Base-by-base conservation (phyloP, 2,888 invertebrate species). In the Caenorhabditis doughertyi region DNA sequence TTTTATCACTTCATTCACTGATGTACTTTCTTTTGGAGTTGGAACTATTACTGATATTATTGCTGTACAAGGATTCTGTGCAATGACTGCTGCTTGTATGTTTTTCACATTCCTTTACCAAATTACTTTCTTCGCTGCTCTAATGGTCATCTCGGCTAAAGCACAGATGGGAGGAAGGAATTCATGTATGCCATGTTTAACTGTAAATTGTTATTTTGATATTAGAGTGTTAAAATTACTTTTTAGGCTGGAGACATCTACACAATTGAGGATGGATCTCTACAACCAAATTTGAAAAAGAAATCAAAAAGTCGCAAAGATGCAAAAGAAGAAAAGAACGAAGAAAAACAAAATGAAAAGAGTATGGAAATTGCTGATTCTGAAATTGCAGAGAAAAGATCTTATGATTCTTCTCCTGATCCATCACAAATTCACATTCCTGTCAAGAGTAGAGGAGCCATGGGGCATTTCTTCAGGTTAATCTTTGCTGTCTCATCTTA, bases 41-140 rank as follows among this genome's bases (percentile, higher is more conserved):
- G 97, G 97, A 47, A 95, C 96, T 87, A 95, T 96, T 91, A 96
- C 96, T 81, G 96, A 96, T 8, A 97, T 97, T 92, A 96, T 96
- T 8, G 96, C 96, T 18, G 96, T 97, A 39, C 95, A 95, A 91
- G 97, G 97, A 89, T 97, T 97, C 93, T 97, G 97, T 94, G 95
- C 96, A 92, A 97, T 97, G 93, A 96, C 97, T 94, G 96, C 96
- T 90, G 95, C 96, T 73, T 96, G 97, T 3, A 96, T 96, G 23
- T 94, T 95, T 87, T 96, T 97, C 92, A 96, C 96, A 7, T 97
- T 96, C 92, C 92, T 96, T 53, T 97, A 96, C 95, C 97, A 97
- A 92, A 89, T 97, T 79, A 96, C 96, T 25, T 97, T 97, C 94
- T 97, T 97, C 93, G 95, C 96, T 55, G 96, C 95, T 13, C 96